Evolutionary conservation across 1,140 invertebrate species (phyloP).

Genomic region (Brachionus asplanchnoidis): DNA sequence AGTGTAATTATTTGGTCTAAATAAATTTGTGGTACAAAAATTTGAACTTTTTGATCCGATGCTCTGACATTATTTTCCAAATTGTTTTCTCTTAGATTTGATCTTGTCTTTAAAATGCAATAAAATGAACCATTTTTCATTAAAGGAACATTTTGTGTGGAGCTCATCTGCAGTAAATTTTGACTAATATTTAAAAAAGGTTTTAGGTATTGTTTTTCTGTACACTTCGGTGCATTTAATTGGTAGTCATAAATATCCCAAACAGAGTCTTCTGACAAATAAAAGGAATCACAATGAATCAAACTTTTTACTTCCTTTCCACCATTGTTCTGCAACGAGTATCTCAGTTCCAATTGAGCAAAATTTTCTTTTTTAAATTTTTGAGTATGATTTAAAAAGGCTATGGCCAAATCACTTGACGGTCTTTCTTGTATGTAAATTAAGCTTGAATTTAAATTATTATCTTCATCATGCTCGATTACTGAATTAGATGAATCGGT

Average conservation of each 20-base stretch:
- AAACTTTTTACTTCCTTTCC: background rate
- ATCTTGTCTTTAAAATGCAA: background rate
- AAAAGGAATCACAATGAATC: background rate
- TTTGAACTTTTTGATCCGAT: background rate
- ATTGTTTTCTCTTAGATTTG: background rate
- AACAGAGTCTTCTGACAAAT: background rate
- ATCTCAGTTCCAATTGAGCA: background rate
- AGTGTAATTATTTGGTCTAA: background rate
- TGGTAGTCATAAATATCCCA: background rate
- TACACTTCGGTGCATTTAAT: background rate
- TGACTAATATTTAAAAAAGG: background rate
- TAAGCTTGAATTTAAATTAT: background rate
- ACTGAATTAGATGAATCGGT: background rate
- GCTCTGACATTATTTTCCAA: background rate
- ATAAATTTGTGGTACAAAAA: background rate
- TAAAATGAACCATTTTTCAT: background rate
- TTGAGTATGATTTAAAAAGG: background rate
- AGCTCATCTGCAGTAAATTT: background rate
- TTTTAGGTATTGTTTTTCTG: background rate
- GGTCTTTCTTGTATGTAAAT: background rate
- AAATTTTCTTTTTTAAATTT: background rate
- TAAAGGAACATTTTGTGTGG: background rate
- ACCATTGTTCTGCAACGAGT: background rate
- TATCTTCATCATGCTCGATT: background rate
- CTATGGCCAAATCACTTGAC: background rate